Evolutionary conservation across 2,888 invertebrate species (phyloP).

Genomic region (Caradrina kadenii): DNA sequence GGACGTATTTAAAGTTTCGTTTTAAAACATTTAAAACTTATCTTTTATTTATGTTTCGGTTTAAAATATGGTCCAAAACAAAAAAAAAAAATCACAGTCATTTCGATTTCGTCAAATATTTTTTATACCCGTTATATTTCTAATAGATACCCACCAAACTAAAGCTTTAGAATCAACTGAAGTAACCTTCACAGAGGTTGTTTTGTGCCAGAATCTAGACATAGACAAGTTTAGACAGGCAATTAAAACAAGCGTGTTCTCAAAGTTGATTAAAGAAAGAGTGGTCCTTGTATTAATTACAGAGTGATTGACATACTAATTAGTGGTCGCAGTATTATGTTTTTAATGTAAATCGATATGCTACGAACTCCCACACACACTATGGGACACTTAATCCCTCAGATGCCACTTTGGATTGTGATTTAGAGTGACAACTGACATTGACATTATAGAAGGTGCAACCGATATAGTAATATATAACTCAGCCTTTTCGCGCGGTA

Average conservation of each 20-base stretch:
- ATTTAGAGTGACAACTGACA: background rate
- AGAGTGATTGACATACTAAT: constrained; percentile 28
- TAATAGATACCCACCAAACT: background rate
- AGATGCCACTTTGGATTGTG: background rate
- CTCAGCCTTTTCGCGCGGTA: too few species aligned
- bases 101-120: too few species aligned
- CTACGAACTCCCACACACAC: constrained; percentile 5
- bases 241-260: background rate
- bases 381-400: background rate
- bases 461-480: background rate
- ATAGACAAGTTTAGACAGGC: background rate
- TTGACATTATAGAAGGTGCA: background rate
- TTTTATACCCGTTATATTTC: too few species aligned
- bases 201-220: background rate
- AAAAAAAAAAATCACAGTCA: too few species aligned
- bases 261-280: background rate
- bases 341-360: background rate
- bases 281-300: constrained; percentile 7
- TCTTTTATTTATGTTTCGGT: too few species aligned
- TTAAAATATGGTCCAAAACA: too few species aligned
- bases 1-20: too few species aligned
- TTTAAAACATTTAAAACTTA: too few species aligned
- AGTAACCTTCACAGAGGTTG: background rate
- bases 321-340: background rate
- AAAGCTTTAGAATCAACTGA: background rate